Evolutionary conservation across 2,888 invertebrate species (phyloP).

Genomic region (Lasioglossum vierecki): DNA sequence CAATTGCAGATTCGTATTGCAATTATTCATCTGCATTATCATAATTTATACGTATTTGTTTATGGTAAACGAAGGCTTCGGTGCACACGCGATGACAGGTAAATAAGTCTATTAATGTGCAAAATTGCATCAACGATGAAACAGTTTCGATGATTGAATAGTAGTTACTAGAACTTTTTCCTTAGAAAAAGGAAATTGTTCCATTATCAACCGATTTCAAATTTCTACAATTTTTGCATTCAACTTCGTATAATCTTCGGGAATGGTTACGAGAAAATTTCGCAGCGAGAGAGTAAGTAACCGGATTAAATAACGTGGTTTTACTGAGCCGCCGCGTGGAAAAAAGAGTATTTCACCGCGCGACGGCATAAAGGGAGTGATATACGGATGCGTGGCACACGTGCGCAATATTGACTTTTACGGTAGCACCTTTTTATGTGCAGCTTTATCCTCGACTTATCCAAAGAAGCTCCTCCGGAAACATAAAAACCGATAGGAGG

Average conservation of each 20-base stretch:
- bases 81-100: not conserved
- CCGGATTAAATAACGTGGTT: slow-evolving; percentile 44
- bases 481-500: slow-evolving; percentile 44
- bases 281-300: not conserved
- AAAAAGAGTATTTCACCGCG: slow-evolving; percentile 12
- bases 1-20: too few relatives aligned
- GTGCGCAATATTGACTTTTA: slow-evolving; percentile 56
- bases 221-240: too few relatives aligned
- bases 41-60: not conserved
- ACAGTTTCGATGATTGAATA: not conserved
- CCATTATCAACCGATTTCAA: accelerated
- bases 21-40: not conserved
- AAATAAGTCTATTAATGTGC: not conserved
- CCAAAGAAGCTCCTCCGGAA: slow-evolving; percentile 35
- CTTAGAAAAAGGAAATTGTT: not conserved
- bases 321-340: slow-evolving; percentile 12
- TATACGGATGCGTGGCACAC: slow-evolving; percentile 30
- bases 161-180: too few relatives aligned
- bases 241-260: not conserved
- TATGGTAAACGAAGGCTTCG: not conserved
- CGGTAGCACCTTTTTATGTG: slow-evolving; percentile 41
- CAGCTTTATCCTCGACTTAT: slow-evolving; percentile 34
- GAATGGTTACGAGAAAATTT: not conserved
- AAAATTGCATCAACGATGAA: not conserved
- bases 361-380: slow-evolving; percentile 30